phyloP scores from a whole-genome alignment of 2,888 invertebrate genomes.

The Pyralis farinalis region DNA sequence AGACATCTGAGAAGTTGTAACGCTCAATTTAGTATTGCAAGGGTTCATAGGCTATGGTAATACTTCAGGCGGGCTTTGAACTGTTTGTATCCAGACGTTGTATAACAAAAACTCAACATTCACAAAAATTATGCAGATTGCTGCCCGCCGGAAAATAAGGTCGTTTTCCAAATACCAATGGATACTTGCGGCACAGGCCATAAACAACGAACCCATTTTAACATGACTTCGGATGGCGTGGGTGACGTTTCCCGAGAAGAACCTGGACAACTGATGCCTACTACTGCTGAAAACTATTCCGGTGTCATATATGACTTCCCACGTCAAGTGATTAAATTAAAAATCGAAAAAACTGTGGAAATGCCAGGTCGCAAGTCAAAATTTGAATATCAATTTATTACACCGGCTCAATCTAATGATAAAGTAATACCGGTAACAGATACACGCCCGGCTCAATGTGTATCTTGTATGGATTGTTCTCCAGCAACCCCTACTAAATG shows the following conservation, averaged over 20 bases:
- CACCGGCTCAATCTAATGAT: constrained; percentile 42
- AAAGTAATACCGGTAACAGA: constrained; percentile 52
- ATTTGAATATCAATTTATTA: constrained; percentile 68
- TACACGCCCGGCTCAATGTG: constrained; percentile 59
- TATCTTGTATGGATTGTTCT: constrained; percentile 40
- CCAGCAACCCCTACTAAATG: constrained; percentile 3
- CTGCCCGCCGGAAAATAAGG: constrained; percentile 73
- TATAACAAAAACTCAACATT: no score
- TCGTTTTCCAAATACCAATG: constrained; percentile 67
- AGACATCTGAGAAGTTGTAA: no score
- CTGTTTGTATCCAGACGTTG: no score
- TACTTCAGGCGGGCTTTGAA: no score
- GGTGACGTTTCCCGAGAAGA: constrained; percentile 66
- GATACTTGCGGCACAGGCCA: constrained; percentile 61
- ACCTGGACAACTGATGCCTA: constrained; percentile 48
- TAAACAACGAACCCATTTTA: constrained; percentile 66
- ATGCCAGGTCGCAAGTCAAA: constrained; percentile 64
- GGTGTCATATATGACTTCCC: constrained; percentile 63
- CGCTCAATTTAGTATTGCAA: no score
- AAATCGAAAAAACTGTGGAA: constrained; percentile 59
- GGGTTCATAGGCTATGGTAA: no score
- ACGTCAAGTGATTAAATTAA: constrained; percentile 62
- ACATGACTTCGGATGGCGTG: constrained; percentile 60
- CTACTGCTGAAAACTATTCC: constrained; percentile 46
- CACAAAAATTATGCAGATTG: constrained; percentile 63